These are phyloP conservation scores for Anguilla pacifica DNA, from an alignment of 2,797 vertebrate genomes.

Conservation along the genomic window DNA sequence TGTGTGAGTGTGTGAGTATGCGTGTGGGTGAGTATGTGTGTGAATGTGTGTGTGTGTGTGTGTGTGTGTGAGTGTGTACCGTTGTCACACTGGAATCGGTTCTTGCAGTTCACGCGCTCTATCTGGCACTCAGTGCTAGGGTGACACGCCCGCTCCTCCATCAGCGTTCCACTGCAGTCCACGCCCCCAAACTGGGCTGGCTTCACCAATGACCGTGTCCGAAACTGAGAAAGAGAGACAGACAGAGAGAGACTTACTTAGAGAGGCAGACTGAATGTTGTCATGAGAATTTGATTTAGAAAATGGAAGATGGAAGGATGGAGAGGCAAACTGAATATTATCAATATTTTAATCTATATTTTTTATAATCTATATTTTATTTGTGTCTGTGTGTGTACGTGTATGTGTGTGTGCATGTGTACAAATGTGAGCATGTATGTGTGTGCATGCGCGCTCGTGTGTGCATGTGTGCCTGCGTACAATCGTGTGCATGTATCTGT, in stretches of 20 bases:
- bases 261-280: no score
- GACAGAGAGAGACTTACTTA: no score
- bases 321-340: no score
- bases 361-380: no score
- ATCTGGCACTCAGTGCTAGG: constrained; percentile 80
- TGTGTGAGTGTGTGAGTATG: no score
- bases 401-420: not conserved
- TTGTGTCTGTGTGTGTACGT: no score
- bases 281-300: no score
- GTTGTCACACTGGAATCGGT: constrained; percentile 48
- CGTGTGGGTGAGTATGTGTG: no score
- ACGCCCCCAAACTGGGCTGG: constrained; percentile 86
- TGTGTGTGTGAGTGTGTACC: constrained; percentile 62
- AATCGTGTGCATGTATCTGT: constrained; percentile 57
- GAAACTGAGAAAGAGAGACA: no score
- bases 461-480: not conserved
- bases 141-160: constrained; percentile 75
- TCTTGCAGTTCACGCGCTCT: constrained; percentile 76
- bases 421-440: not conserved
- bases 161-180: constrained; percentile 70
- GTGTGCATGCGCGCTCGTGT: not conserved
- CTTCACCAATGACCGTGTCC: no score
- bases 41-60: not conserved
- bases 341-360: no score
- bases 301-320: no score